These are phyloP conservation scores for Hetaerina titia DNA, from an alignment of 2,888 invertebrate genomes.

Conservation along the genomic window DNA sequence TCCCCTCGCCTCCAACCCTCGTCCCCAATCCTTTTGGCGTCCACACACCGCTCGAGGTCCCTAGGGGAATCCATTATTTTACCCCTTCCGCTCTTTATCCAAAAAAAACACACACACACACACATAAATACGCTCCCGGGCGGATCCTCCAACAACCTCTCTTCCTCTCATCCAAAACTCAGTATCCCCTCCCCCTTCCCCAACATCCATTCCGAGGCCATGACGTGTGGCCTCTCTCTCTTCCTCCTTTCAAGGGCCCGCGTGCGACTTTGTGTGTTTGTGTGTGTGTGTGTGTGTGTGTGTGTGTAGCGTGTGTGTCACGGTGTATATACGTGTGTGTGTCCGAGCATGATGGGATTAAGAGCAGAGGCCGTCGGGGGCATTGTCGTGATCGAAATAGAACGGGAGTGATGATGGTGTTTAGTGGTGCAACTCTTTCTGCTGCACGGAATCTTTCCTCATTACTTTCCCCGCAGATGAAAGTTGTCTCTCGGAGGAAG, in stretches of 20 bases:
- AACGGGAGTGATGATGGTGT: neutral
- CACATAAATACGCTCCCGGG: neutral
- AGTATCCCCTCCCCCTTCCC: neutral
- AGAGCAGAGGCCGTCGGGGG: neutral
- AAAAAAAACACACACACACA: neutral
- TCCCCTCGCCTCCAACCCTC: neutral
- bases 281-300: no score
- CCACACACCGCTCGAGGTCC: neutral
- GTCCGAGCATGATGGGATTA: neutral
- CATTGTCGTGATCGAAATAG: neutral
- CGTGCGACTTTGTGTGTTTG: neutral
- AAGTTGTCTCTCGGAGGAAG: neutral
- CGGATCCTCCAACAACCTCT: neutral
- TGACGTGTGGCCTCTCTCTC: neutral
- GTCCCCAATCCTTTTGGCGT: neutral
- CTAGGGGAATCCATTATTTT: neutral
- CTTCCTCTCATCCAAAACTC: neutral
- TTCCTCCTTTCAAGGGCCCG: neutral
- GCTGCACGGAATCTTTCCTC: neutral
- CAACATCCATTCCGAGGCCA: neutral
- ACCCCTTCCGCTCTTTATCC: neutral
- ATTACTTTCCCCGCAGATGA: neutral
- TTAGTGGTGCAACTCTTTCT: neutral
- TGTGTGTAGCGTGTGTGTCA: no score
- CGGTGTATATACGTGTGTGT: neutral